Evolutionary conservation across 2,888 invertebrate species (phyloP), one percentile per base, ranked within the genome.

Genomic region (Drosophila merina): DNA sequence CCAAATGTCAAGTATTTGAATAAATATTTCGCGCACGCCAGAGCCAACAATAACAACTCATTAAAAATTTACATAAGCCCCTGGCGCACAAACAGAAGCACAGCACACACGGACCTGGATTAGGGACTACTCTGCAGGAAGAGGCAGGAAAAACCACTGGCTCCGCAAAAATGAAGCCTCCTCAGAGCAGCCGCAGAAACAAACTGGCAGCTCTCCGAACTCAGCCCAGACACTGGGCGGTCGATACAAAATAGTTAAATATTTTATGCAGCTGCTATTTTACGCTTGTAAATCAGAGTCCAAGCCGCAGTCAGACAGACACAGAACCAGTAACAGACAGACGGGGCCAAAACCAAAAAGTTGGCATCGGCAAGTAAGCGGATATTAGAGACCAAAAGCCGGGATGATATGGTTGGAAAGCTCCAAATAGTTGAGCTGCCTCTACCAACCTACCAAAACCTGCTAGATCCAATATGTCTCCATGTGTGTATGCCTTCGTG

Each of bases 251-350:
- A 68, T 55, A 69, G 81, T 76, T 82, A 66, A 84, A 82, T 82
- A 86, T 84, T 82, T 82, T 54, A 82, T 84, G 81, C 47, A 72
- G 72, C 69, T 84, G 79, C 81, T 80, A 86, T 82, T 82, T 82
- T 72, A 84, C 81, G 81, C 87, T 84, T 82, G 81, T 82, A 86
- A 82, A 86, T 82, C 81, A 84, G 76, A 84, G 74, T 59, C 70
- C 68, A 60, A 84, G 63, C 81, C 81, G 74, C 81, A 86, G 76
- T 57, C 81, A 86, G 78, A 47, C 60, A 56, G 48, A 40, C 55
- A 58, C 20, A 14, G 14, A 25, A 20, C 45, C 55, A 75, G 42
- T 12, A 44, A 26, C 26, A 10, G 62, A 14, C 31, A 33, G 28
- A 30, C 28, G 20, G 12, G 20, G n/a, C 36, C 2, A 44, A 64